A percentile compares a stretch with the other conserved stretches of the same genome.
phyloP scores from a whole-genome alignment of 2,888 invertebrate genomes.

The Philaethria dido region DNA sequence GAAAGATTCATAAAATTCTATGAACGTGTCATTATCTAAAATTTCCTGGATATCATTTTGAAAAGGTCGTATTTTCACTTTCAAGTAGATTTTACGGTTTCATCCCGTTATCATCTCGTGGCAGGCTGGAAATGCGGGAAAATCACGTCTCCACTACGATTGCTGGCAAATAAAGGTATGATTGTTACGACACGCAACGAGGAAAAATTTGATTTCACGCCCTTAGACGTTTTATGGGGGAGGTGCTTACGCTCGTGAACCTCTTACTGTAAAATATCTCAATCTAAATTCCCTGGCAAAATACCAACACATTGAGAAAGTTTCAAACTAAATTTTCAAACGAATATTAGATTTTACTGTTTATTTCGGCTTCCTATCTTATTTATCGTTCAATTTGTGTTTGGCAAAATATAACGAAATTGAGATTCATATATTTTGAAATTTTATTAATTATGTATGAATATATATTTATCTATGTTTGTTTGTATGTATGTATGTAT shows the following conservation, averaged over 20 bases:
- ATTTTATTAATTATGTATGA: neutral
- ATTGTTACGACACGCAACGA: constrained; percentile 26
- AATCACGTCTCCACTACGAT: constrained; percentile 36
- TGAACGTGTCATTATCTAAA: constrained; percentile 16
- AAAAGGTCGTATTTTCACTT: constrained; percentile 31
- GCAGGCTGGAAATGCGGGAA: constrained; percentile 39
- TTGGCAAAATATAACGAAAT: neutral
- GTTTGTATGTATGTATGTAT: too few relatives aligned
- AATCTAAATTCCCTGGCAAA: constrained; percentile 11
- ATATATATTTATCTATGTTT: too few relatives aligned
- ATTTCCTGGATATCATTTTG: constrained; percentile 23
- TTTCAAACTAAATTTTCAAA: constrained; percentile 12
- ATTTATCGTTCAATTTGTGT: constrained; percentile 12
- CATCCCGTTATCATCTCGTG: constrained; percentile 39
- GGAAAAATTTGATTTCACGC: constrained; percentile 26
- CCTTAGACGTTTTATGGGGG: constrained; percentile 17
- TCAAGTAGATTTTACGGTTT: constrained; percentile 38
- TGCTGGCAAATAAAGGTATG: constrained; percentile 31
- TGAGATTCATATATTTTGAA: neutral
- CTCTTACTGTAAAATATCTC: constrained; percentile 20
- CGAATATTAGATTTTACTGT: constrained; percentile 16
- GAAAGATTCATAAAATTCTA: constrained; percentile 21
- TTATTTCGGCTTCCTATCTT: constrained; percentile 4
- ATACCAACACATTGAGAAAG: constrained; percentile 22
- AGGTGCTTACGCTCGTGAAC: constrained; percentile 5